Base-by-base conservation (phyloP, 2,888 invertebrate species). In the Epinotia bilunana region DNA sequence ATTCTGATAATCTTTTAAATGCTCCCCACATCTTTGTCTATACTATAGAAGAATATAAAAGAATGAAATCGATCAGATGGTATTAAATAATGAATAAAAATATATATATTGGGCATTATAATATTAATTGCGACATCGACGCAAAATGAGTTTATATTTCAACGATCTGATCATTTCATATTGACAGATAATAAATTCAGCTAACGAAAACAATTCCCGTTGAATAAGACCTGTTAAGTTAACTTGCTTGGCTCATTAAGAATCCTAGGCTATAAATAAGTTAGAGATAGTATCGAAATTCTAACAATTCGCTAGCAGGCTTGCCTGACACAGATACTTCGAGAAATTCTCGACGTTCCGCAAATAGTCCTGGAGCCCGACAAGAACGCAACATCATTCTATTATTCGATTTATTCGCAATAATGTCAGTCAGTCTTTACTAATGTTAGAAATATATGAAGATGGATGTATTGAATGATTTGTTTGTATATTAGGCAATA, bases 221-320 rank as follows among this genome's bases (percentile, higher is more conserved):
- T 20, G 9, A 58, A 5, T 46, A 23, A 68, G 16, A 68, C 68
- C 23, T 58, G 23, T 57, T 69, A 69, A 58, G 46, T 58, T 39
- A 43, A 43, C 16, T 23, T 23, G 33, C 33, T 23, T 46, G 60
- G 11, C 69, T 69, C 69, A 69, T 69, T 69, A 69, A 60, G 46
- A 69, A 60, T 69, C 69, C 60, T 69, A 60, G 46, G 69, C 69
- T 69, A 69, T 69, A 69, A 69, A 69, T 60, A 60, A 69, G 69
- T 60, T 69, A 69, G 60, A 68, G 68, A 69, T 69, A 69, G 60
- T 60, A 69, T 69, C 69, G 43, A 69, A 69, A 60, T 69, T 46
- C 69, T 46, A 69, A 69, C 69, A 69, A 69, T 60, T 69, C 69
- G 69, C 69, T 46, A 69, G 69, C 69, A 69, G 58, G 58, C 69